Evolutionary conservation across 2,113 vertebrate genomes (phyloP).

Genomic region (Synchiropus splendidus): DNA sequence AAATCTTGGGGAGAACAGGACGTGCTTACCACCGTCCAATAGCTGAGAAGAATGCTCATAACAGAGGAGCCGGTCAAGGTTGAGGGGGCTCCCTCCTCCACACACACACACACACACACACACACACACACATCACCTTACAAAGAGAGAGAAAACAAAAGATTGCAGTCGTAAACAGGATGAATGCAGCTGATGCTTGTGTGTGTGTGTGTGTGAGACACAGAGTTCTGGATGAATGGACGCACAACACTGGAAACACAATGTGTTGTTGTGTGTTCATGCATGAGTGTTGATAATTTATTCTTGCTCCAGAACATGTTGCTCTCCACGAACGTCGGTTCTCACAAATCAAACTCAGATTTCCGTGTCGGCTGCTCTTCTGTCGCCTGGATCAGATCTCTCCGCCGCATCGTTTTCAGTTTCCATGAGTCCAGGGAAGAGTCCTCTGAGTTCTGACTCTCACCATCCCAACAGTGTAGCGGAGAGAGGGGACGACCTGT

Average conservation of each 20-base stretch:
- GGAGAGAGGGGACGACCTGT: no score
- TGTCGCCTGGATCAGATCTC: no score
- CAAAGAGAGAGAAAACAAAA: constrained; percentile 41
- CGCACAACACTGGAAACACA: constrained; percentile 23
- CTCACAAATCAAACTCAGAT: no score
- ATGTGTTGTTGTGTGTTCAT: constrained; percentile 18
- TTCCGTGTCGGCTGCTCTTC: no score
- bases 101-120: no score
- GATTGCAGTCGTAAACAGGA: constrained; percentile 36
- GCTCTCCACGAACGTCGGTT: no score
- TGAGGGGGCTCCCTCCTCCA: constrained; percentile 23
- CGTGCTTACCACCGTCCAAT: constrained; percentile 26
- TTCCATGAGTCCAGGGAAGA: no score
- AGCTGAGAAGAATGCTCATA: constrained; percentile 43
- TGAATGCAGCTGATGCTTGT: constrained; percentile 23
- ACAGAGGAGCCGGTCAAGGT: constrained; percentile 44
- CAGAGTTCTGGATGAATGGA: constrained; percentile 26
- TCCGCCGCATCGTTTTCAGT: no score
- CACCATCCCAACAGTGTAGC: no score
- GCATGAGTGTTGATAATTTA: constrained; percentile 20
- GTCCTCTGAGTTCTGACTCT: no score
- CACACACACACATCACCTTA: neutral
- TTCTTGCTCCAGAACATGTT: constrained; percentile 10
- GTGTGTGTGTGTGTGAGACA: constrained; percentile 18
- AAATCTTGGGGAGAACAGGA: constrained; percentile 18